Evolutionary conservation across 2,888 invertebrate species (phyloP).

Genomic region (Aphodius granarius): DNA sequence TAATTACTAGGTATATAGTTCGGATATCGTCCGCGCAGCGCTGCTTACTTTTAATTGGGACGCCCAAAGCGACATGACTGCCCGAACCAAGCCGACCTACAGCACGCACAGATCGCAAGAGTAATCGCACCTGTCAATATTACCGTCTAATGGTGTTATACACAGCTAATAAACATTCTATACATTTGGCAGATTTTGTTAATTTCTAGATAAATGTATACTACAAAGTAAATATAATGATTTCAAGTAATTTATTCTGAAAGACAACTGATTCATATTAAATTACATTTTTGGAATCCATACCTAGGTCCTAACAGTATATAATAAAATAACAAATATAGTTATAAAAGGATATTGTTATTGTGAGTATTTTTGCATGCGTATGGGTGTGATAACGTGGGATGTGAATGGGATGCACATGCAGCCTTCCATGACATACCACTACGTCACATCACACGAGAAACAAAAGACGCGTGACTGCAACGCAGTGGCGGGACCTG

Average conservation of each 20-base stretch:
- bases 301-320: no score
- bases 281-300: no score
- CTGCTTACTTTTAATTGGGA: neutral
- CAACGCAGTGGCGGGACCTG: slow-evolving; percentile 50
- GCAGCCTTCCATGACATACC: slow-evolving; percentile 51
- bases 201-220: no score
- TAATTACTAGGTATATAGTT: neutral
- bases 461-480: slow-evolving; percentile 44
- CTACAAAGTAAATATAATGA: no score
- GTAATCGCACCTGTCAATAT: neutral
- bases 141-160: neutral
- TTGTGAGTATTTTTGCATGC: slow-evolving; percentile 6
- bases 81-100: neutral
- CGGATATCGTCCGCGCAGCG: neutral
- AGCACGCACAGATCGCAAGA: neutral
- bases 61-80: neutral
- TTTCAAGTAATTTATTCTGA: no score
- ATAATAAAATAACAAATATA: no score
- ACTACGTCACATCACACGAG: slow-evolving; percentile 55
- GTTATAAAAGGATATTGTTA: neutral
- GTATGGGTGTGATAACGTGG: neutral
- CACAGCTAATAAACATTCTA: neutral
- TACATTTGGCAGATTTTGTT: neutral
- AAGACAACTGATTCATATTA: no score
- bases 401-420: slow-evolving; percentile 36